These are phyloP conservation scores for Sebastes alutus DNA, from an alignment of 2,797 vertebrate genomes.

Conservation along the genomic window DNA sequence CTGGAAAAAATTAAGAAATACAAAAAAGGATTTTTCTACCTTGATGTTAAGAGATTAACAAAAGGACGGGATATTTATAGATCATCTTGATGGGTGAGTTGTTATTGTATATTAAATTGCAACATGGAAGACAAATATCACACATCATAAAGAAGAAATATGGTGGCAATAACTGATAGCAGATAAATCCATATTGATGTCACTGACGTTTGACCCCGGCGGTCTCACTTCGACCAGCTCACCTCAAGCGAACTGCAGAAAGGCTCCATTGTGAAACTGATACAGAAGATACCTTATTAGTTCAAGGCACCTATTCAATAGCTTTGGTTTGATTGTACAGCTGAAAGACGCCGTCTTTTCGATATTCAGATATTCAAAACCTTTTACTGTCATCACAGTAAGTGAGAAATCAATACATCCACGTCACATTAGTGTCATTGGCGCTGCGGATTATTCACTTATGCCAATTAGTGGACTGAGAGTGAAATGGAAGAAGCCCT, in stretches of 20 bases:
- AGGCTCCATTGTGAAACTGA: background rate
- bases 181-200: constrained; percentile 21
- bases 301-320: background rate
- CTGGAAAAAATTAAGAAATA: background rate
- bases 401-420: constrained; percentile 45
- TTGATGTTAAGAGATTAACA: constrained; percentile 13
- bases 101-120: background rate
- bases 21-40: background rate
- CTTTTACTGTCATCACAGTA: constrained; percentile 35
- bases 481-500: constrained; percentile 21
- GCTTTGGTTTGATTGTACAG: background rate
- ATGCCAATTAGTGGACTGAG: constrained; percentile 31
- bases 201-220: constrained; percentile 10
- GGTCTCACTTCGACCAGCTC: background rate
- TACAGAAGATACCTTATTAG: background rate
- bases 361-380: constrained; percentile 13
- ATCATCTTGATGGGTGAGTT: background rate
- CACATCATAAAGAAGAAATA: background rate
- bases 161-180: background rate
- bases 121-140: background rate
- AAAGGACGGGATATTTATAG: constrained; percentile 8
- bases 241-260: background rate
- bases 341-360: background rate
- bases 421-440: constrained; percentile 30
- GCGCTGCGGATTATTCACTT: constrained; percentile 33